A percentile compares a stretch with the other conserved stretches of the same genome.
These are phyloP conservation scores for Nothoprocta perdicaria DNA, from an alignment of 2,113 vertebrate species.

Conservation along the genomic window DNA sequence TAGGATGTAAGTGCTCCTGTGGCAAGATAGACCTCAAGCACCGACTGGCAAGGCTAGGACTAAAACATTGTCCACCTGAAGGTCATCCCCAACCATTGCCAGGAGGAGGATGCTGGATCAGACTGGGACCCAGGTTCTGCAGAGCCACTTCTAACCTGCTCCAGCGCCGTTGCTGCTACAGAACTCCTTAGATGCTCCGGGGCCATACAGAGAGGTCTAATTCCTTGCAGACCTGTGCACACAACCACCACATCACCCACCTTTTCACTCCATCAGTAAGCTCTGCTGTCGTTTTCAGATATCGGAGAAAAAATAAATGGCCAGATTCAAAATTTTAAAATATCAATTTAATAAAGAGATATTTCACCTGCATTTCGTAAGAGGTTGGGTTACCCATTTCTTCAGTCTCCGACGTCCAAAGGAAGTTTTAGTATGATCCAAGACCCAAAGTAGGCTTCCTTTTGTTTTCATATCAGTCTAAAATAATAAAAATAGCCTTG, in stretches of 20 bases:
- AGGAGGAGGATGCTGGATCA: not conserved
- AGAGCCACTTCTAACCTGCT: not conserved
- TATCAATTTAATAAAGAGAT: not conserved
- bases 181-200: not conserved
- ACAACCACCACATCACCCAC: accelerated
- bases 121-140: not conserved
- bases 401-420: slow-evolving; percentile 92
- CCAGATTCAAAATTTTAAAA: not conserved
- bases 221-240: not conserved
- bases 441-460: slow-evolving; percentile 93
- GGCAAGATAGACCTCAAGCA: not conserved
- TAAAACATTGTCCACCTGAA: not conserved
- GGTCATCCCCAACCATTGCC: not conserved
- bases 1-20: not conserved
- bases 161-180: not conserved
- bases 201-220: not conserved
- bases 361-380: slow-evolving; percentile 86
- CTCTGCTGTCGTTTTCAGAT: not conserved
- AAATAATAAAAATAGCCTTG: not conserved
- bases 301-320: not conserved
- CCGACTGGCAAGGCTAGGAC: not conserved
- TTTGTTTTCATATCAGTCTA: slow-evolving; percentile 89
- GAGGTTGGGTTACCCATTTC: slow-evolving; percentile 93
- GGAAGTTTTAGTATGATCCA: slow-evolving; percentile 90
- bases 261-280: accelerated